Conservation (phyloP, 2,888 invertebrate species). For the Omphaloscelis lunosa region DNA sequence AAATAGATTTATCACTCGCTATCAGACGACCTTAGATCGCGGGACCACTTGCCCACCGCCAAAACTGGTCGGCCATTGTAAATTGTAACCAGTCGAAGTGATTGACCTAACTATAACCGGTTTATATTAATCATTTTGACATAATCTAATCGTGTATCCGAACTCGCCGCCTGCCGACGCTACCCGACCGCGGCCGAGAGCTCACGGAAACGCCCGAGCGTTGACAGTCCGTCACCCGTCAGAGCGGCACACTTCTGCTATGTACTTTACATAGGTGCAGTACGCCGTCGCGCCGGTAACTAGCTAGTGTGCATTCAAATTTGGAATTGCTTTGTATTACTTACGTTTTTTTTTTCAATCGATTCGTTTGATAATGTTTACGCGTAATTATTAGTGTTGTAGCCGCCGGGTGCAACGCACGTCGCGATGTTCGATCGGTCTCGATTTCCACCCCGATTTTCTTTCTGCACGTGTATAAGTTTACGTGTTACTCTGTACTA, state of each 20-base stretch:
- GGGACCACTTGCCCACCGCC: conserved; percentile 74
- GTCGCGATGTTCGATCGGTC: conserved; percentile 72
- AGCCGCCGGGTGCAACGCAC: conserved; percentile 71
- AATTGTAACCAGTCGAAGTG: conserved; percentile 73
- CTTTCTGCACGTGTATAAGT: conserved; percentile 83
- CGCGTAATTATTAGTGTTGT: conserved; percentile 73
- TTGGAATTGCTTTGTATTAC: conserved; percentile 72
- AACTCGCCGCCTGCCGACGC: conserved; percentile 68
- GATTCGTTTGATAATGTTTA: conserved; percentile 74
- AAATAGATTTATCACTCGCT: conserved; percentile 57
- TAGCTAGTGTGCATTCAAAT: conserved; percentile 81
- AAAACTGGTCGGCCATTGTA: conserved; percentile 68
- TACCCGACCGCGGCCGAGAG: conserved; percentile 72
- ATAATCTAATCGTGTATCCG: conserved; percentile 81
- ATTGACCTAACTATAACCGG: conserved; percentile 84
- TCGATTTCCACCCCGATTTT: conserved; percentile 75
- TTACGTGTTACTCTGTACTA: conserved; percentile 79
- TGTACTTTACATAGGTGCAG: conserved; percentile 87
- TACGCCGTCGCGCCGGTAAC: conserved; percentile 83
- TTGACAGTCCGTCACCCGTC: conserved; percentile 89
- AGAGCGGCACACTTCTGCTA: conserved; percentile 86
- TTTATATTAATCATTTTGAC: conserved; percentile 84
- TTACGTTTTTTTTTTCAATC: conserved; percentile 71
- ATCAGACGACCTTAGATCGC: conserved; percentile 67
- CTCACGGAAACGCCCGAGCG: conserved; percentile 81